phyloP scores from a whole-genome alignment of 1,140 invertebrate species.

The Drosophila subpulchrella region DNA sequence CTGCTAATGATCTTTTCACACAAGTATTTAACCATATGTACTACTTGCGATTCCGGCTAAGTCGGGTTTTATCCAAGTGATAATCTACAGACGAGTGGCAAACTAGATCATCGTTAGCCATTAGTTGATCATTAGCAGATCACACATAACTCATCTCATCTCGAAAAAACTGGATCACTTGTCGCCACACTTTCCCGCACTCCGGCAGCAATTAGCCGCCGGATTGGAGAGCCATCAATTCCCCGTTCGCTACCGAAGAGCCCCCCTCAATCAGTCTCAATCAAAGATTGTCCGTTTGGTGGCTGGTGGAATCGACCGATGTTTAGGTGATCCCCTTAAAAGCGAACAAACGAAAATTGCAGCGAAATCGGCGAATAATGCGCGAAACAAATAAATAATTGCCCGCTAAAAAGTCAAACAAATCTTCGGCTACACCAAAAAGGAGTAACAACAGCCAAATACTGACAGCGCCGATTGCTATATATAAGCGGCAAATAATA shows the following conservation, averaged over 20 bases:
- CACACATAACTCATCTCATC: slow-evolving; percentile 28
- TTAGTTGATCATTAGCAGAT: slow-evolving; percentile 50
- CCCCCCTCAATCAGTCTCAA: slow-evolving; percentile 38
- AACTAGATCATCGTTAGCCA: slow-evolving; percentile 34
- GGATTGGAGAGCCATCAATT: slow-evolving; percentile 41
- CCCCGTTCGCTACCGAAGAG: slow-evolving; percentile 15
- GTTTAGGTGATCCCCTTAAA: slow-evolving; percentile 54
- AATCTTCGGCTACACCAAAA: slow-evolving; percentile 71
- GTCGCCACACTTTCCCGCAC: slow-evolving; percentile 47
- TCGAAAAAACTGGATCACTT: slow-evolving; percentile 42
- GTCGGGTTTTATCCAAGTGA: slow-evolving; percentile 19
- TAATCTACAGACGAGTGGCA: slow-evolving; percentile 28
- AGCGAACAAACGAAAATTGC: slow-evolving; percentile 67
- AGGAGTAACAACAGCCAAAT: slow-evolving; percentile 71
- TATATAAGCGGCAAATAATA: slow-evolving; percentile 37
- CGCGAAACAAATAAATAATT: slow-evolving; percentile 71
- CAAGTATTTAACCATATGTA: not conserved
- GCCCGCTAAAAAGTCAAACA: slow-evolving; percentile 67
- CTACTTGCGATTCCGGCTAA: slow-evolving; percentile 12
- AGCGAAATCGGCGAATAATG: slow-evolving; percentile 65
- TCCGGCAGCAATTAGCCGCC: slow-evolving; percentile 37
- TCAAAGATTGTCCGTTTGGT: slow-evolving; percentile 32
- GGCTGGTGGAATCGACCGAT: not conserved
- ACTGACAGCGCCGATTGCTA: slow-evolving; percentile 36
- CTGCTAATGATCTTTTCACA: not conserved